Evolutionary conservation across 2,888 invertebrate species (phyloP).

Genomic region (Agrochola litura): DNA sequence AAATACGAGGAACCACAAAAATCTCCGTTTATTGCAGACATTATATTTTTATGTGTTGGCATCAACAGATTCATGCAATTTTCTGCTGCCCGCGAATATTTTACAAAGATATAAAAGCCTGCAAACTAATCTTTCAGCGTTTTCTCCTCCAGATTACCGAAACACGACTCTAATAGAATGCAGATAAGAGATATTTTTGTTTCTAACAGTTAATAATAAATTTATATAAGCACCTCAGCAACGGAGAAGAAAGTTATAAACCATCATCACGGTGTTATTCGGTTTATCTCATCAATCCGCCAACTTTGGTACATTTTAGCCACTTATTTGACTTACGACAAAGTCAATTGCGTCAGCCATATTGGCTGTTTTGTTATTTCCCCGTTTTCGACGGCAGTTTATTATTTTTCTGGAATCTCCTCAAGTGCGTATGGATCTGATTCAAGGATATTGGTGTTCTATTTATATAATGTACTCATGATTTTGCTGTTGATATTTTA

Average conservation of each 20-base stretch:
- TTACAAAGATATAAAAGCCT: conserved; percentile 57
- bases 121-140: conserved; percentile 46
- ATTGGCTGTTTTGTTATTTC: conserved; percentile 11
- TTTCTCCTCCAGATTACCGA: neutral
- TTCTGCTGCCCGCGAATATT: conserved; percentile 52
- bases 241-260: conserved; percentile 37
- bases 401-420: conserved; percentile 28
- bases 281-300: conserved; percentile 29
- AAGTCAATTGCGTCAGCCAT: conserved; percentile 26
- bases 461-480: neutral
- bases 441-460: conserved; percentile 32
- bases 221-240: conserved; percentile 32
- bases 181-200: conserved; percentile 4
- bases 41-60: conserved; percentile 54
- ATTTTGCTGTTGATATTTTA: neutral
- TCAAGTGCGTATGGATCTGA: conserved; percentile 4
- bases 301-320: conserved; percentile 26
- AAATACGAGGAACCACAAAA: conserved; percentile 24
- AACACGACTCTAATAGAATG: conserved; percentile 10
- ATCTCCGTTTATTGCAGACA: conserved; percentile 57
- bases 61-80: conserved; percentile 62
- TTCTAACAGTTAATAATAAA: conserved; percentile 11
- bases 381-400: conserved; percentile 1
- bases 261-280: conserved; percentile 35
- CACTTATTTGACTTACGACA: conserved; percentile 39